Conservation (phyloP, 2,888 invertebrate species). For the Coelopa pilipes region DNA sequence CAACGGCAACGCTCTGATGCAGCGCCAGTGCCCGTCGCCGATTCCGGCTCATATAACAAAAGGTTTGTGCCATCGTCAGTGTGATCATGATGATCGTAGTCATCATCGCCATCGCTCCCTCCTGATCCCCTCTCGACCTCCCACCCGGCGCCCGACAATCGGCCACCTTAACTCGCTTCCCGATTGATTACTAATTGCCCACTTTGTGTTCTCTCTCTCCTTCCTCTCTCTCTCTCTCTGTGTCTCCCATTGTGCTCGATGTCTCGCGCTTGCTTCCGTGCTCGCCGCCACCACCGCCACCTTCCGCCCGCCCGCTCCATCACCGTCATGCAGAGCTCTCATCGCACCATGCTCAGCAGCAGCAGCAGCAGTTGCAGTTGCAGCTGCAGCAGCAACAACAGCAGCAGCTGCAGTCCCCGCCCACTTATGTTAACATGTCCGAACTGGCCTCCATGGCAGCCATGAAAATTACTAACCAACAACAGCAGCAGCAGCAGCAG, state of each 20-base stretch:
- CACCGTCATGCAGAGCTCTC: conserved; percentile 56
- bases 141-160: conserved; percentile 13
- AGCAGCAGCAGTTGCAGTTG: conserved; percentile 52
- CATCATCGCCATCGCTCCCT: too few species aligned
- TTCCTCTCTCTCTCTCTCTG: conserved; percentile 31
- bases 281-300: background rate
- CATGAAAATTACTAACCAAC: conserved; percentile 73
- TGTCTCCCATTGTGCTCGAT: conserved; percentile 19
- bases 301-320: conserved; percentile 21
- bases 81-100: too few species aligned
- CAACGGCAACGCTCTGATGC: conserved; percentile 64
- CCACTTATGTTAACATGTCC: conserved; percentile 92
- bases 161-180: conserved; percentile 43
- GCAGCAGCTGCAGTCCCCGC: conserved; percentile 68
- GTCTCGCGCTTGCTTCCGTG: background rate
- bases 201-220: conserved; percentile 41
- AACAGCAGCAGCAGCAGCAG: conserved; percentile 55
- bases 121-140: too few species aligned
- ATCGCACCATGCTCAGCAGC: conserved; percentile 61
- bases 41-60: conserved; percentile 82
- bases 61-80: conserved; percentile 67
- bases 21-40: conserved; percentile 74
- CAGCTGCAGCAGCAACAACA: conserved; percentile 51
- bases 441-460: conserved; percentile 87
- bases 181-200: conserved; percentile 50